Evolutionary conservation across 2,888 invertebrate genomes (phyloP).

Genomic region (Mantis religiosa): DNA sequence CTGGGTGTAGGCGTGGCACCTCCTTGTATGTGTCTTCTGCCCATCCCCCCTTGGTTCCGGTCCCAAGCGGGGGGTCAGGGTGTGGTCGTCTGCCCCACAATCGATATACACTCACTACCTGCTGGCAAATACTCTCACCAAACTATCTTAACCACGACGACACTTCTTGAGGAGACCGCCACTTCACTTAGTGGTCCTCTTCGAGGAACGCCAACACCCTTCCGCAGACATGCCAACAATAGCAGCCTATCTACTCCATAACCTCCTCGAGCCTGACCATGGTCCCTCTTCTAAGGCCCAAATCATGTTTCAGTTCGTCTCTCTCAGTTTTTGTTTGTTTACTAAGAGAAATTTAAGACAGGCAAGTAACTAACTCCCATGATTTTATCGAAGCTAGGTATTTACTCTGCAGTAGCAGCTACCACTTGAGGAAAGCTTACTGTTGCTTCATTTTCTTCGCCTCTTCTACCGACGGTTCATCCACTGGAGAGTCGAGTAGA

Average conservation of each 20-base stretch:
- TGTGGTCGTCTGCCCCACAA: constrained; percentile 19
- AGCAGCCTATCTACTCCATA: too few relatives aligned
- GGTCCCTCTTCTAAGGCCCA: not conserved
- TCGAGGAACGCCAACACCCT: not conserved
- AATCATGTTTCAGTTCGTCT: too few relatives aligned
- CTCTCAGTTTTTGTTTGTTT: too few relatives aligned
- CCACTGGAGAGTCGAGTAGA: too few relatives aligned
- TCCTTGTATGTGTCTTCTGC: constrained; percentile 20
- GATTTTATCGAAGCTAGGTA: too few relatives aligned
- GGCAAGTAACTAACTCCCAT: too few relatives aligned
- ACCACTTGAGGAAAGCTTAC: too few relatives aligned
- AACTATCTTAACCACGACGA: not conserved
- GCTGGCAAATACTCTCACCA: not conserved
- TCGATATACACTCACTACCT: constrained; percentile 6
- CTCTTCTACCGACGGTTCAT: too few relatives aligned
- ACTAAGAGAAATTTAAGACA: too few relatives aligned
- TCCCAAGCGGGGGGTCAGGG: constrained; percentile 19
- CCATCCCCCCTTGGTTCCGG: constrained; percentile 9
- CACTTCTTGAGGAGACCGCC: not conserved
- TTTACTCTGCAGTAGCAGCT: too few relatives aligned
- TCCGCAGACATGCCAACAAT: too few relatives aligned
- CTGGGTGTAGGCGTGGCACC: constrained; percentile 28
- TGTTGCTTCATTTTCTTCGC: too few relatives aligned
- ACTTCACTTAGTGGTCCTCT: not conserved
- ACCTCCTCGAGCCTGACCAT: not conserved